These are phyloP conservation scores for Triplophysa tibetana DNA, from an alignment of 2,113 vertebrate species.

Conservation along the genomic window DNA sequence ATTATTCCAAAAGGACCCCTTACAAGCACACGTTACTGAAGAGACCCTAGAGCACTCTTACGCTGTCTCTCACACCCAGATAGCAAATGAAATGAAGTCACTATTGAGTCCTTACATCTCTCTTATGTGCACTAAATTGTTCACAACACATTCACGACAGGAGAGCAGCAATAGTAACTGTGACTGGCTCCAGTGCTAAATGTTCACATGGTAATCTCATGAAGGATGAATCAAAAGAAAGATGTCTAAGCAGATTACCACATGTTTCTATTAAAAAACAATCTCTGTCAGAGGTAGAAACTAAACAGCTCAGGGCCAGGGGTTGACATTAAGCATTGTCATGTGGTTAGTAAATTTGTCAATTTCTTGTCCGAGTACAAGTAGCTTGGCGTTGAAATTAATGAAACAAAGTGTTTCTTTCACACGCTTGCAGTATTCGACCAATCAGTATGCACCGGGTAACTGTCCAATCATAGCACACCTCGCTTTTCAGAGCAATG, in stretches of 20 bases:
- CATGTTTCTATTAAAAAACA: neutral
- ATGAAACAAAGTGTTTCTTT: too few relatives aligned
- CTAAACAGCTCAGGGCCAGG: too few relatives aligned
- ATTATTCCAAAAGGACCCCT: neutral
- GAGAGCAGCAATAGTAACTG: neutral
- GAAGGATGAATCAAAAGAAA: neutral
- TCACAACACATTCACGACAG: neutral
- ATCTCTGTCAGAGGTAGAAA: neutral
- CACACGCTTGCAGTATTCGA: too few relatives aligned
- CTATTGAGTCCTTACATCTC: neutral
- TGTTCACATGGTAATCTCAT: slow-evolving; percentile 16
- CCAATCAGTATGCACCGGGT: too few relatives aligned
- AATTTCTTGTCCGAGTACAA: too few relatives aligned
- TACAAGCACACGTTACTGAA: neutral
- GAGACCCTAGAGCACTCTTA: neutral
- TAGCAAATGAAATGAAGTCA: neutral
- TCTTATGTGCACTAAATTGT: neutral
- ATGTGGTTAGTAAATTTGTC: too few relatives aligned
- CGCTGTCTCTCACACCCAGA: too few relatives aligned
- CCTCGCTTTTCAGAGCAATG: too few relatives aligned
- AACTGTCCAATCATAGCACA: too few relatives aligned
- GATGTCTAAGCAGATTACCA: neutral
- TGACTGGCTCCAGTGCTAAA: neutral
- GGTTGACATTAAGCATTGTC: too few relatives aligned
- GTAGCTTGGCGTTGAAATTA: too few relatives aligned